phyloP scores from a whole-genome alignment of 2,113 vertebrate species.

The Meriones unguiculatus region DNA sequence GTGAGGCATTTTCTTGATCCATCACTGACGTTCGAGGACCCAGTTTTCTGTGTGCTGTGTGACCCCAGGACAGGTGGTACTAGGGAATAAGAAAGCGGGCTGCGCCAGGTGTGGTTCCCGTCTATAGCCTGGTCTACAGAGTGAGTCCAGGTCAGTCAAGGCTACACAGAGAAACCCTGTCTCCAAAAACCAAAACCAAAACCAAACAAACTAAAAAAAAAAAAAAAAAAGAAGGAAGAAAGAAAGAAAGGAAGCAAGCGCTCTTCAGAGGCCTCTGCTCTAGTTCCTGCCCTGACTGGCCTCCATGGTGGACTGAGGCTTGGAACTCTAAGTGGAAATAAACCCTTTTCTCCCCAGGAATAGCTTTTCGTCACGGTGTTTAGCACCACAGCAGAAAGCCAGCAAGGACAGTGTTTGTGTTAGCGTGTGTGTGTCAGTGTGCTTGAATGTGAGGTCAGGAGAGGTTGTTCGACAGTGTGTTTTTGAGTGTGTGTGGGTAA shows the following conservation, averaged over 20 bases:
- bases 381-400: background rate
- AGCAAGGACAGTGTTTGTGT: background rate
- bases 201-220: too few relatives aligned
- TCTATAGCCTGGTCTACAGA: too few relatives aligned
- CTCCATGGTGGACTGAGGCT: background rate
- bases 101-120: background rate
- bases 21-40: background rate
- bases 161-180: too few relatives aligned
- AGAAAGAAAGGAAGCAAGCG: background rate
- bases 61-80: background rate
- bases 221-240: too few relatives aligned
- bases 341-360: background rate
- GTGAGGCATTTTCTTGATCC: background rate
- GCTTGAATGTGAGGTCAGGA: background rate
- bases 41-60: background rate
- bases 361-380: background rate
- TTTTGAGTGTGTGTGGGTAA: background rate
- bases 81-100: background rate
- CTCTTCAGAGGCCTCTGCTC: background rate
- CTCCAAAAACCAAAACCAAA: too few relatives aligned
- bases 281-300: background rate
- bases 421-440: background rate
- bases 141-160: too few relatives aligned
- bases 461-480: background rate
- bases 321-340: background rate